Base-by-base conservation (phyloP, 2,888 invertebrate species). In the Drosophila sordidula region DNA sequence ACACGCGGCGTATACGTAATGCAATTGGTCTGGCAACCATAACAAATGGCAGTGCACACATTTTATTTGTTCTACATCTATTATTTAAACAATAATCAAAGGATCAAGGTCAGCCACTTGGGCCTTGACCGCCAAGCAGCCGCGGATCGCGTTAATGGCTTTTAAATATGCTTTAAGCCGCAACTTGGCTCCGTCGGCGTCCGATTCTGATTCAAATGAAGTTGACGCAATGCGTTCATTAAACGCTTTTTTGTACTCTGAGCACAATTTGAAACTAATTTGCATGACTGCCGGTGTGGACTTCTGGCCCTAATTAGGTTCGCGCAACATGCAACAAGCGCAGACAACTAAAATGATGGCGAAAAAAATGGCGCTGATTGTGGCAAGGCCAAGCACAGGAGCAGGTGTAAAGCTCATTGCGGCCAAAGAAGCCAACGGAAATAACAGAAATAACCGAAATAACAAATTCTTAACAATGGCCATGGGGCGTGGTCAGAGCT, bases 141-240 rank as follows among this genome's bases (percentile, higher is more conserved):
- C 29, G 29, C 29, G 9, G 9, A 3, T 26, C 18, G 18, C 18
- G 18, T 22, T 22, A 22, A 22, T 22, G 22, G 22, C 4, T 55
- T 18, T 18, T 18, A 18, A 18, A 18, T 18, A 18, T 18, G 18
- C 18, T 18, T 18, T 18, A 18, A 18, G 18, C 67, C 50, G 50
- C 3, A 6, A 47, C 25, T 26, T 57, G 50, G 16, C 61, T 34
- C 6, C 41, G 29, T 14, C 4, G 5, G 14, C 39, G 25, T 5
- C 25, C 39, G 14, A 22, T 11, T 5, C 11, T 2, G 22, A 1
- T 12, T 44, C 6, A 44, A 44, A 22, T 22, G 22, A 65, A 63
- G 58, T 81, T 68, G 58, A 67, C 65, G 76, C 65, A 72, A 46
- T 83, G 73, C 78, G 68, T 64, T 78, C 63, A 84, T 81, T 75